Evolutionary conservation across 2,113 vertebrate genomes (phyloP).

Genomic region (Thinocorus orbignyianus): DNA sequence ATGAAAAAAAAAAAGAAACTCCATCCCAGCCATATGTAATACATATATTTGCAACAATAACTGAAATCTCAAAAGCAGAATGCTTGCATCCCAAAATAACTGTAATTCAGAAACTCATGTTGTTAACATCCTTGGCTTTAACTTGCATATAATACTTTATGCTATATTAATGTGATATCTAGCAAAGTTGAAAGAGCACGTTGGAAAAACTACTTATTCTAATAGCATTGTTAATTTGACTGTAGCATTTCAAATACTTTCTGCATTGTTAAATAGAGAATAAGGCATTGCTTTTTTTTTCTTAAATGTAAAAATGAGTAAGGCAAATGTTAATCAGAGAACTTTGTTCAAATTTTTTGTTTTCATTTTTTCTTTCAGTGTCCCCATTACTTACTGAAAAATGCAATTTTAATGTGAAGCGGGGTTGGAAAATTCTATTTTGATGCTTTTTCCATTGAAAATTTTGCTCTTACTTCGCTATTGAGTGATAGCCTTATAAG

Average conservation of each 20-base stretch:
- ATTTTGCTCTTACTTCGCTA: neutral
- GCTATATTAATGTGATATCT: neutral
- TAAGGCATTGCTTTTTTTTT: neutral
- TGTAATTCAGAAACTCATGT: neutral
- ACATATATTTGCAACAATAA: neutral
- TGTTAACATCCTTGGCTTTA: neutral
- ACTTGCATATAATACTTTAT: neutral
- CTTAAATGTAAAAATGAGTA: neutral
- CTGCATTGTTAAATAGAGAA: neutral
- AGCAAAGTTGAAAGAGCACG: neutral
- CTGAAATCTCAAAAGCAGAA: neutral
- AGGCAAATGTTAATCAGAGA: neutral
- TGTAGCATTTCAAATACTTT: neutral
- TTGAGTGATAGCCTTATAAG: neutral
- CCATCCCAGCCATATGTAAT: neutral
- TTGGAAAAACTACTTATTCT: neutral
- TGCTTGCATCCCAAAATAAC: neutral
- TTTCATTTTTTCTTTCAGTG: neutral
- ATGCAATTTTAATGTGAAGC: neutral
- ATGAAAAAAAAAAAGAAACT: neutral
- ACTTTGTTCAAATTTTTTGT: neutral
- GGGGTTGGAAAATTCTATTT: neutral
- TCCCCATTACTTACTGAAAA: neutral
- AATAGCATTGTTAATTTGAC: neutral
- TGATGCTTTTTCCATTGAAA: neutral